phyloP scores from a whole-genome alignment of 2,888 invertebrate genomes.

The Lissocephala sabroskyi region DNA sequence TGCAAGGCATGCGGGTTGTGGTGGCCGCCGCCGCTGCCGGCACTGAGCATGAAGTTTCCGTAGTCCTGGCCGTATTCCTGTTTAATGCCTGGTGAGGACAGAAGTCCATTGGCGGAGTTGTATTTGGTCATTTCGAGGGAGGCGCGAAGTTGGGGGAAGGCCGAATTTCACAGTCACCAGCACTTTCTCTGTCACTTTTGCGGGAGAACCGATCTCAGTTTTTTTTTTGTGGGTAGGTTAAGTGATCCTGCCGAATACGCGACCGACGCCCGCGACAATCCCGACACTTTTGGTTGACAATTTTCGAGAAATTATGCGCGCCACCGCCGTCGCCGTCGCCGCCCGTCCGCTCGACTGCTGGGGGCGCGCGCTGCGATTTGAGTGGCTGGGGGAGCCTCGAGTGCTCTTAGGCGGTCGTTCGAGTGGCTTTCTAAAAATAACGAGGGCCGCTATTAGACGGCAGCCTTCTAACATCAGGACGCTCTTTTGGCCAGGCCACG shows the following conservation, averaged over 20 bases:
- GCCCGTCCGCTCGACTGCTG: too few relatives aligned
- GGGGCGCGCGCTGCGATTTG: conserved; percentile 46
- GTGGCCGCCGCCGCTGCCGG: too few relatives aligned
- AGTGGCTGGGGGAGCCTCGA: conserved; percentile 46
- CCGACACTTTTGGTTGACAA: conserved; percentile 67
- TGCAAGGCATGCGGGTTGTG: conserved; percentile 66
- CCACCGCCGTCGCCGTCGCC: conserved; percentile 23
- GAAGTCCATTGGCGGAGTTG: conserved; percentile 35
- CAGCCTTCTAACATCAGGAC: conserved; percentile 51
- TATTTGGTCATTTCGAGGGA: conserved; percentile 60
- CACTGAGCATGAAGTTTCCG: conserved; percentile 14
- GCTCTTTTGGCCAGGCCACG: conserved; percentile 38
- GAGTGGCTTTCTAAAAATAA: conserved; percentile 67
- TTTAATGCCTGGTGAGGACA: conserved; percentile 33
- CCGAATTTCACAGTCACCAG: too few relatives aligned
- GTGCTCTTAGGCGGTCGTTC: conserved; percentile 31
- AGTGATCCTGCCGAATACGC: too few relatives aligned
- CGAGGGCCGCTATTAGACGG: conserved; percentile 53
- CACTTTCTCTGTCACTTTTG: too few relatives aligned
- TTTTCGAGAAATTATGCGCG: conserved; percentile 19
- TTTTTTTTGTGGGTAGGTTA: too few relatives aligned
- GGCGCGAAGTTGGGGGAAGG: too few relatives aligned
- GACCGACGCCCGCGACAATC: conserved; percentile 56
- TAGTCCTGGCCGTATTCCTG: conserved; percentile 45
- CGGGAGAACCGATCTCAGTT: too few relatives aligned